Evolutionary conservation across 1,140 invertebrate species (phyloP).

Genomic region (Megathymus violae): DNA sequence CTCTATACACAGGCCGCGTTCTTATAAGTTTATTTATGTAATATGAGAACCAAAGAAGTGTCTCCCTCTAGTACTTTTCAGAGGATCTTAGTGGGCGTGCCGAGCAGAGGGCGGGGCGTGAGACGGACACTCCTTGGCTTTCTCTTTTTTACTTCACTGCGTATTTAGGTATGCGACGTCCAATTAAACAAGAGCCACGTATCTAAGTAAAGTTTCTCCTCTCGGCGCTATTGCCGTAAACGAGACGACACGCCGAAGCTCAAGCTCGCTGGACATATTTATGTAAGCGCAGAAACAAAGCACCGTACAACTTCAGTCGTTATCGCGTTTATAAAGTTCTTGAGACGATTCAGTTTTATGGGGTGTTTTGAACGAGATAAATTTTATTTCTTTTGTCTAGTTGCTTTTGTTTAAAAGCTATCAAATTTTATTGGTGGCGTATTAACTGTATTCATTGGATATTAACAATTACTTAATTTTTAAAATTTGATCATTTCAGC

Average conservation of each 20-base stretch:
- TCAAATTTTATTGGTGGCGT: conserved; percentile 33
- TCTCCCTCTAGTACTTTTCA: conserved; percentile 61
- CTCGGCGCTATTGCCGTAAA: conserved; percentile 8
- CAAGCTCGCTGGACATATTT: conserved; percentile 64
- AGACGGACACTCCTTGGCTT: conserved; percentile 77
- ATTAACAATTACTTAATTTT: too few species aligned
- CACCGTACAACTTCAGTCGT: conserved; percentile 79
- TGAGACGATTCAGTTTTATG: conserved; percentile 80
- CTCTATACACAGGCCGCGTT: conserved; percentile 14
- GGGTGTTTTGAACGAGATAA: conserved; percentile 81
- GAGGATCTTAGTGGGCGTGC: conserved; percentile 71
- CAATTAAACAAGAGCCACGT: conserved; percentile 59
- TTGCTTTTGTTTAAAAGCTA: conserved; percentile 60
- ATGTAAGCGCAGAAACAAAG: conserved; percentile 78
- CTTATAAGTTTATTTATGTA: conserved; percentile 43
- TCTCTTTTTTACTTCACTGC: conserved; percentile 79
- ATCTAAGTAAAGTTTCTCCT: conserved; percentile 41
- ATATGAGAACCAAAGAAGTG: conserved; percentile 67
- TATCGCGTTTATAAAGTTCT: conserved; percentile 83
- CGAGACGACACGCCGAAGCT: conserved; percentile 40
- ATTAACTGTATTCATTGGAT: conserved; percentile 7
- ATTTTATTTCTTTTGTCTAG: conserved; percentile 78
- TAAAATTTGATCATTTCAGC: too few species aligned
- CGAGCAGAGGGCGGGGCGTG: conserved; percentile 63
- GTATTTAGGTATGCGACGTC: conserved; percentile 74